Evolutionary conservation across 2,888 invertebrate species (phyloP).

Genomic region (Eupithecia subfuscata): DNA sequence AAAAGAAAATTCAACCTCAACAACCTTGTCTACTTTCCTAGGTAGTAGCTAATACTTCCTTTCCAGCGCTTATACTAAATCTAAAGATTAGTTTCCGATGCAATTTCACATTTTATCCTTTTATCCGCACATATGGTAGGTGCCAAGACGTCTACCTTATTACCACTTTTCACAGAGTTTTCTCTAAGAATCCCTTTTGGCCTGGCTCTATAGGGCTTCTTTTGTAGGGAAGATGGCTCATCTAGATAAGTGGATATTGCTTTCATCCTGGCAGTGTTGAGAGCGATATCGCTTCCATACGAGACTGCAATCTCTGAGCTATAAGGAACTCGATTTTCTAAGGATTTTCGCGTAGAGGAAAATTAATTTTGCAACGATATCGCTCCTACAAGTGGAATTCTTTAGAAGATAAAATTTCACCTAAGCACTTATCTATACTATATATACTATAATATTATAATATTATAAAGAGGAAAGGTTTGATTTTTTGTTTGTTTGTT

Average conservation of each 20-base stretch:
- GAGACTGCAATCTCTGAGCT: slow-evolving; percentile 33
- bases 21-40: not conserved
- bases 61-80: not conserved
- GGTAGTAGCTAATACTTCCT: not conserved
- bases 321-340: slow-evolving; percentile 30
- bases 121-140: too few species aligned
- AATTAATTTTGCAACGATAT: slow-evolving; percentile 8
- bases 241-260: slow-evolving; percentile 79
- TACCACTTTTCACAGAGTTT: slow-evolving; percentile 52
- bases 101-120: slow-evolving; percentile 10
- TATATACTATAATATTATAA: too few species aligned
- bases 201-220: slow-evolving; percentile 57
- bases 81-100: not conserved
- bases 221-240: slow-evolving; percentile 75
- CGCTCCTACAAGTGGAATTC: not conserved
- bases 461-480: too few species aligned
- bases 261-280: slow-evolving; percentile 59
- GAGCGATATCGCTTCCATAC: slow-evolving; percentile 52
- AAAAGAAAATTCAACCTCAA: not conserved
- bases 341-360: slow-evolving; percentile 46
- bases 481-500: too few species aligned
- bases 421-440: too few species aligned
- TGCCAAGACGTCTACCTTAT: slow-evolving; percentile 39
- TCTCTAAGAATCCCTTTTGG: slow-evolving; percentile 60
- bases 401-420: not conserved